Conservation (phyloP, 2,888 invertebrate genomes). For the Pristionchus fissidentatus region DNA sequence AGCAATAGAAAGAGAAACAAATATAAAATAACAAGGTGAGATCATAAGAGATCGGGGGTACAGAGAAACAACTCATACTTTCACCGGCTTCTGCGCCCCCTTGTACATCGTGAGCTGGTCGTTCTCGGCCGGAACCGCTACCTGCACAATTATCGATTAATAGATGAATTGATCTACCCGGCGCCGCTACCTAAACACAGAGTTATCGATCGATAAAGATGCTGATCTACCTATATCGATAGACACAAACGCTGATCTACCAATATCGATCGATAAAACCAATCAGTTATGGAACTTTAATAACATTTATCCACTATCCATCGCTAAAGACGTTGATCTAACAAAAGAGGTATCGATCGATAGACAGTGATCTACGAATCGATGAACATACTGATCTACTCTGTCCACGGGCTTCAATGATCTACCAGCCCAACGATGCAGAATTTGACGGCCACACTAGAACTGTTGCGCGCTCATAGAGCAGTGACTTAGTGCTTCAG, state of each 20-base stretch:
- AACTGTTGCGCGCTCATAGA: not conserved
- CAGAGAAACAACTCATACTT: slow-evolving; percentile 50
- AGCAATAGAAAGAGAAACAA: too few species aligned
- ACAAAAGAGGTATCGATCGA: not conserved
- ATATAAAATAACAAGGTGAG: too few species aligned
- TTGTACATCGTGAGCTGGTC: slow-evolving; percentile 70
- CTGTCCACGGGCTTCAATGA: too few species aligned
- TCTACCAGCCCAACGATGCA: not conserved
- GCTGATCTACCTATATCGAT: too few species aligned
- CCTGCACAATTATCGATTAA: slow-evolving; percentile 47
- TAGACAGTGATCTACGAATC: not conserved
- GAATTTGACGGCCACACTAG: not conserved
- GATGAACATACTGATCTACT: not conserved
- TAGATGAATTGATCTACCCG: not conserved
- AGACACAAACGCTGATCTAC: too few species aligned
- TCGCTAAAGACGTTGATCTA: too few species aligned
- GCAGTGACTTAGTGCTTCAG: not conserved
- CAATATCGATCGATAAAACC: too few species aligned
- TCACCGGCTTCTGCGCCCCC: slow-evolving; percentile 69
- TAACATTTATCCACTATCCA: too few species aligned
- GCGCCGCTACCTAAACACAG: not conserved
- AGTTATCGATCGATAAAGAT: not conserved
- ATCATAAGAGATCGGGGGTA: too few species aligned
- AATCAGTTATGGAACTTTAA: too few species aligned
- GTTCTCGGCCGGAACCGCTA: slow-evolving; percentile 65